Evolutionary conservation across 2,113 vertebrate genomes (phyloP).

Genomic region (Erpornis zantholeuca): DNA sequence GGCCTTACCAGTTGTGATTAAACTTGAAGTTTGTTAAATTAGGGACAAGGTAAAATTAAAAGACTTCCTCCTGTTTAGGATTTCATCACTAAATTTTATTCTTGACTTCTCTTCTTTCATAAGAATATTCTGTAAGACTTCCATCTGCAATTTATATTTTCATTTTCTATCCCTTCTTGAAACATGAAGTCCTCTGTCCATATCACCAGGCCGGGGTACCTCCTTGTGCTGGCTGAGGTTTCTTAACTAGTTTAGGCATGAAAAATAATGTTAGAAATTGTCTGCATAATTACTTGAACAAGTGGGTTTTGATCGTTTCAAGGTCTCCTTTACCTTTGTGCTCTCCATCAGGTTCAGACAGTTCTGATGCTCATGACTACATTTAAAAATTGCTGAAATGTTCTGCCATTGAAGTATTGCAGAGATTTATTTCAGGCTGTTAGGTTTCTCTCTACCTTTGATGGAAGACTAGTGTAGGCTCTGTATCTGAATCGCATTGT

Average conservation of each 20-base stretch:
- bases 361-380: background rate
- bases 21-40: slow-evolving; percentile 8
- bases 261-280: slow-evolving; percentile 12
- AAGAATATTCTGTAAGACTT: background rate
- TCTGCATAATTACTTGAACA: slow-evolving; percentile 31
- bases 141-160: background rate
- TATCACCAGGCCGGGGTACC: background rate
- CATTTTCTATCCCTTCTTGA: background rate
- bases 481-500: slow-evolving; percentile 33
- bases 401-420: background rate
- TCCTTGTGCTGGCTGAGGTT: background rate
- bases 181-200: slow-evolving; percentile 9
- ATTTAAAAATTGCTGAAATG: slow-evolving; percentile 34
- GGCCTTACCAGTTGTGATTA: background rate
- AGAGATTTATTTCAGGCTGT: slow-evolving; percentile 55
- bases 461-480: slow-evolving; percentile 40
- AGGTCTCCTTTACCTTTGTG: slow-evolving; percentile 4
- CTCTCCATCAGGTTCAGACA: slow-evolving; percentile 4
- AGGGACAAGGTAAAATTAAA: slow-evolving; percentile 3
- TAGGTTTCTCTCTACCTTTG: slow-evolving; percentile 46
- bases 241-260: background rate
- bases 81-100: slow-evolving; percentile 21
- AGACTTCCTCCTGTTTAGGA: background rate
- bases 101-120: slow-evolving; percentile 31
- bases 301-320: background rate